Percentiles rank a stretch among this genome's conserved stretches.
These are phyloP conservation scores for Bambusicola thoracicus DNA, from an alignment of 2,113 vertebrate genomes.

Conservation along the genomic window DNA sequence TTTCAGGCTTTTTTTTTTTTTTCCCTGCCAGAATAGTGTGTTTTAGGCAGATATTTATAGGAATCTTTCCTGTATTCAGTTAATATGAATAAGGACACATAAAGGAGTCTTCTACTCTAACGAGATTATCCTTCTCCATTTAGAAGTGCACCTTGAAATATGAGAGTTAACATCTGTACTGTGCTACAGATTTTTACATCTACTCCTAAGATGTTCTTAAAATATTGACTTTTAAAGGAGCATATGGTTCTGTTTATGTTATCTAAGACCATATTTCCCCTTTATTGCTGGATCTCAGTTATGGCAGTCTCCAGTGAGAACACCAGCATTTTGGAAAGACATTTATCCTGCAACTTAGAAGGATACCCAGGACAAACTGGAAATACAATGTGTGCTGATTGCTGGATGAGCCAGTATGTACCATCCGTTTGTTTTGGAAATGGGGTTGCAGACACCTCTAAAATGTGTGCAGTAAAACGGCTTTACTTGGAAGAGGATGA, in stretches of 20 bases:
- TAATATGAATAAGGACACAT: not conserved
- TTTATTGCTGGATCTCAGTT: not conserved
- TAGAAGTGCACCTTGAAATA: not conserved
- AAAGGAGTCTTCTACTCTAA: not conserved
- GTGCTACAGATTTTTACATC: not conserved
- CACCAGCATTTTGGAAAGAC: not conserved
- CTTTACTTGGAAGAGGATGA: not conserved
- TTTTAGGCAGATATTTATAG: not conserved
- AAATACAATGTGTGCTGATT: not conserved
- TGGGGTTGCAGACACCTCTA: not conserved
- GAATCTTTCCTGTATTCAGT: not conserved
- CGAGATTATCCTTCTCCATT: not conserved
- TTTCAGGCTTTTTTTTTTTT: not conserved
- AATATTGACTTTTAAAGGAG: not conserved
- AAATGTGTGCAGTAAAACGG: not conserved
- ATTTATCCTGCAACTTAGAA: not conserved
- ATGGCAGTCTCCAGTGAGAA: not conserved
- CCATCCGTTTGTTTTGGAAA: not conserved
- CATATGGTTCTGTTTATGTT: not conserved
- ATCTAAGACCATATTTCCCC: not conserved
- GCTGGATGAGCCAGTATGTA: fast-evolving
- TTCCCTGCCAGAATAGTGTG: not conserved
- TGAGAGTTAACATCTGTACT: not conserved
- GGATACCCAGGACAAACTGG: not conserved
- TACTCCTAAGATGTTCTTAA: not conserved